Conservation (phyloP, 2,113 vertebrate species). For the Grammomys surdaster region DNA sequence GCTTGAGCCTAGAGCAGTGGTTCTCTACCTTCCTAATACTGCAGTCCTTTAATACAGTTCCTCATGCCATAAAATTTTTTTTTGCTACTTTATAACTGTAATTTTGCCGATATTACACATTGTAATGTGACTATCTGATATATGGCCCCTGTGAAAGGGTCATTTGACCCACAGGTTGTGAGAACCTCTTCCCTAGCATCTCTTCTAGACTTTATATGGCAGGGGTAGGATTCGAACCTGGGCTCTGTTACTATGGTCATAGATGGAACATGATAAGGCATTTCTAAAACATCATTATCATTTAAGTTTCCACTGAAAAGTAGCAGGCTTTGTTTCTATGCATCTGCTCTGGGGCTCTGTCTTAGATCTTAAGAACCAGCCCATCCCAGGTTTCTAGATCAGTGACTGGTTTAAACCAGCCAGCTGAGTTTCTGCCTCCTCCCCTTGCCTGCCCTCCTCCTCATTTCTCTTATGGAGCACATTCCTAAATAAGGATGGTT, state of each 20-base stretch:
- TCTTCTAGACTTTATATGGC: neutral
- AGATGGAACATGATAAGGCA: neutral
- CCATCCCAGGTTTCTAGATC: too few species aligned
- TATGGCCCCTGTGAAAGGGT: neutral
- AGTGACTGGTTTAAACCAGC: neutral
- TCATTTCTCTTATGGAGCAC: conserved; percentile 86
- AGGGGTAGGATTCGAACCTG: neutral
- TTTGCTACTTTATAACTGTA: neutral
- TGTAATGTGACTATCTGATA: neutral
- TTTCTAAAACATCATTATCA: neutral
- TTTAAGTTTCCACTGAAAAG: neutral
- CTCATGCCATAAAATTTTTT: neutral
- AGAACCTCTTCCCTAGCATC: neutral
- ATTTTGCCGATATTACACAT: neutral
- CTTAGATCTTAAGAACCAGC: neutral
- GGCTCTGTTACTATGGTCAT: neutral
- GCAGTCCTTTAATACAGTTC: neutral
- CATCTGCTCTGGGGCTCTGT: neutral
- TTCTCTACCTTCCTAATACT: neutral
- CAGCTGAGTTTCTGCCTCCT: neutral
- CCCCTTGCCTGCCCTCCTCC: conserved; percentile 80
- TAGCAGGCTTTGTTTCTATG: neutral
- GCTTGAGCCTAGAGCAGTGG: neutral
- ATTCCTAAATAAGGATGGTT: conserved; percentile 88
- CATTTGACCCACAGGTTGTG: neutral